A percentile compares a stretch with the other conserved stretches of the same genome.
Conservation (phyloP, 2,888 invertebrate genomes). For the Diarsia mendica region DNA sequence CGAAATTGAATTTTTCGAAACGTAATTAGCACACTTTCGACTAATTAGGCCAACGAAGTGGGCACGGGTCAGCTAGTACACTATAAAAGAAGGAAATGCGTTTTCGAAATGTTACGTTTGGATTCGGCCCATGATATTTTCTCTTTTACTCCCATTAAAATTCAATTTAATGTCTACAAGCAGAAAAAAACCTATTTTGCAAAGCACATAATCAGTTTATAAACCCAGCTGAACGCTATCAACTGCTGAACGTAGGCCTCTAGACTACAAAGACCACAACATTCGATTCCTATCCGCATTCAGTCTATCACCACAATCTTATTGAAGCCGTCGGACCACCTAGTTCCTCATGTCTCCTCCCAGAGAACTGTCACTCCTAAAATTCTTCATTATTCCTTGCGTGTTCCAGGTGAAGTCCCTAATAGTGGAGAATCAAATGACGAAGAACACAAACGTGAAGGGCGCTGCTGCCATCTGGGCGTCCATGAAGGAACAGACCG, state of each 20-base stretch:
- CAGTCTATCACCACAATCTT: background rate
- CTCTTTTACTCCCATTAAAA: too few relatives aligned
- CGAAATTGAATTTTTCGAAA: too few relatives aligned
- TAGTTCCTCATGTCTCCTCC: background rate
- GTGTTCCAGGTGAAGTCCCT: conserved; percentile 77
- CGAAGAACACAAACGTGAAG: conserved; percentile 66
- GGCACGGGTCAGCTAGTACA: too few relatives aligned
- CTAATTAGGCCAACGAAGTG: too few relatives aligned
- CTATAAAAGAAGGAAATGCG: too few relatives aligned
- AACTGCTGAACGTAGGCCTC: background rate
- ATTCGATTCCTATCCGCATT: background rate
- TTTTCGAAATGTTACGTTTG: too few relatives aligned
- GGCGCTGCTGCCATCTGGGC: conserved; percentile 79
- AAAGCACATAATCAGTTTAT: too few relatives aligned
- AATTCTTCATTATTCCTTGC: background rate
- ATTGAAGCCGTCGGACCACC: background rate
- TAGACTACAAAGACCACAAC: background rate
- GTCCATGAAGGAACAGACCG: conserved; percentile 90
- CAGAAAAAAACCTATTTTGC: too few relatives aligned
- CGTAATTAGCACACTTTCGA: too few relatives aligned
- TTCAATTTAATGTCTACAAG: too few relatives aligned
- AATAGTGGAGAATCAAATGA: conserved; percentile 70
- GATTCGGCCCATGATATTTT: too few relatives aligned
- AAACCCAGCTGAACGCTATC: too few relatives aligned
- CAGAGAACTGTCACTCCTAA: background rate